phyloP scores from a whole-genome alignment of 30 jellyfish, hydroid and myxozoan species.

The Cassiopea andromeda region DNA sequence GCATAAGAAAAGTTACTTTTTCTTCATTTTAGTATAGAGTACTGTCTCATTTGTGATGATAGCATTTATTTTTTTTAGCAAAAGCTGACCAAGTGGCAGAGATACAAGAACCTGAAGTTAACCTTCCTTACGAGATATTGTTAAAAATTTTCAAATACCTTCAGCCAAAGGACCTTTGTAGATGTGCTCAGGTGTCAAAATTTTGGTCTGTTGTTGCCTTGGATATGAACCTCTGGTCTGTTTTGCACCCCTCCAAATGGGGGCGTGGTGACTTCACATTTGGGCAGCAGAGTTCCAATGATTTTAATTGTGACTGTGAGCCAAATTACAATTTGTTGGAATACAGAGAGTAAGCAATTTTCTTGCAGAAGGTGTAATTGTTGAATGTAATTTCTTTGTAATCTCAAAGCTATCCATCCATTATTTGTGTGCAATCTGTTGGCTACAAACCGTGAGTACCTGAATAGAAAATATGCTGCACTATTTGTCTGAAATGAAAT shows the following conservation, averaged over 20 bases:
- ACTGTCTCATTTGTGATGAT: background rate
- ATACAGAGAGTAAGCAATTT: constrained; percentile 75
- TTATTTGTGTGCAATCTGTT: background rate
- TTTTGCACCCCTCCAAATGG: constrained; percentile 91
- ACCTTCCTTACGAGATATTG: constrained; percentile 76
- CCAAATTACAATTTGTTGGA: constrained; percentile 83
- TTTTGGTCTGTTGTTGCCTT: constrained; percentile 63
- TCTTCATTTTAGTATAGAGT: background rate
- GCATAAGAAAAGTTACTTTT: too few species aligned
- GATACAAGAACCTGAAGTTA: background rate
- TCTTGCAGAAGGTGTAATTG: too few species aligned
- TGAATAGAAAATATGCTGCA: too few species aligned
- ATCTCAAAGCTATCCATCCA: background rate
- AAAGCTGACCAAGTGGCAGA: background rate
- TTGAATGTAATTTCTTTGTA: too few species aligned
- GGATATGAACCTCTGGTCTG: constrained; percentile 72
- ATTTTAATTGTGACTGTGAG: constrained; percentile 91
- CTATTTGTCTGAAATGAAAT: too few species aligned
- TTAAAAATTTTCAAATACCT: constrained; percentile 73
- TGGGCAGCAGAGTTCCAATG: constrained; percentile 78
- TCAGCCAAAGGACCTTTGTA: constrained; percentile 89
- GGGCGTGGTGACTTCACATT: constrained; percentile 87
- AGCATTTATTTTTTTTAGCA: background rate
- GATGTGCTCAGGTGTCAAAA: constrained; percentile 81
- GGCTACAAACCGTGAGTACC: too few species aligned